Base-by-base conservation (phyloP, 2,797 vertebrate species). In the Acanthopagrus latus region DNA sequence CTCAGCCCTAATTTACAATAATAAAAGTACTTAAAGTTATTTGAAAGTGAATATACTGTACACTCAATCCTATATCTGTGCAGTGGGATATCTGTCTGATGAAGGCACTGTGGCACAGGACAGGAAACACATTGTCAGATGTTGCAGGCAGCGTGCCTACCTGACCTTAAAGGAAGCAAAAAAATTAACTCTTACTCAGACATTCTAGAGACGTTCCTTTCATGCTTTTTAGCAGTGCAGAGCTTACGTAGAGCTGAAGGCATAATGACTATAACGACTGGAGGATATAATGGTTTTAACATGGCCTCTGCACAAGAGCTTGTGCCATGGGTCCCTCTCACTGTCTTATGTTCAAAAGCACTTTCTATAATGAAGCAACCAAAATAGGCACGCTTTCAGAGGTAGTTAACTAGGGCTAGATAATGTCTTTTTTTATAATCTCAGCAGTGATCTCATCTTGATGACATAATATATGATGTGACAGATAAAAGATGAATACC, bases 271-370 rank as follows among this genome's bases (percentile, higher is more conserved):
- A 76, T 90, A 93, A 93, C 66, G 78, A 94, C 88, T 92, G 91
- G 71, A 71, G 87, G 83, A 88, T 82, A 82, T 93, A 93, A 95
- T 94, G 88, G 84, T 79, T 95, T 94, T 94, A 91, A 89, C 93
- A 95, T 93, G 87, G 83, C 74, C 75, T 82, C 82, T 87, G 89
- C 86, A 85, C 86, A 88, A 85, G 73, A 86, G 72, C 72, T 83
- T 86, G 76, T 72, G 72, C 78, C 74, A 72, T 65, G 57, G 64
- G 59, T 73, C 82, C 78, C 74, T 91, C 87, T 87, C 74, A 75
- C 81, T 88, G 89, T 90, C 85, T 89, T 74, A 52, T 80, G 82
- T 92, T 94, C 77, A 86, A 93, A 94, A 87, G 81, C 75, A 69
- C 82, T 84, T 91, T 91, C 60, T 58, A 54, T 87, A 90, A 91